Base-by-base conservation (phyloP, 2,113 vertebrate species). In the Crotalus tigris region DNA sequence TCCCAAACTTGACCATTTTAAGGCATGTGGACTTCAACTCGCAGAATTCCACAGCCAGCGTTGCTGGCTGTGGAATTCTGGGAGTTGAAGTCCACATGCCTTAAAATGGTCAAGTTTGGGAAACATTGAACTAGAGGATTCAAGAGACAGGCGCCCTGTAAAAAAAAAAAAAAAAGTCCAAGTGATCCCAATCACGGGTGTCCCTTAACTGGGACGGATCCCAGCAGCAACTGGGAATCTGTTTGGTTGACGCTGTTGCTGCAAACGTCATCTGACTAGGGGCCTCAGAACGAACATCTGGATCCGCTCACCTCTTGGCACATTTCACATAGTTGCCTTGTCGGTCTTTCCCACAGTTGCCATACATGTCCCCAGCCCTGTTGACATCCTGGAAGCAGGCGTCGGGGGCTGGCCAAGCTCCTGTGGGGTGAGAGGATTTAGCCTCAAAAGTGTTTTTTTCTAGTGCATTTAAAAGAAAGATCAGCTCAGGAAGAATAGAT, bases 311-410 rank as follows among this genome's bases (percentile, higher is more conserved):
- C 99, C 97, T 98, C 95, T 97, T 97, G 3, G 97, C 96, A 44
- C 99, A 99, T 57, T 98, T 98, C 94, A 98, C 94, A 1, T 98
- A 99, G 96, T 96, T 96, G 10, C 98, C 98, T 0, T 97, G 95
- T 29, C 96, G 95, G 85, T 99, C 98, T 91, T 97, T 98, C 49
- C 99, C 99, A 0, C 99, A 99, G 97, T 99, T 99, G 33, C 99
- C 99, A 0, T 98, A 98, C 58, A 98, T 97, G 23, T 99, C 98
- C 1, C 99, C 99, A 0, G 98, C 98, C 2, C 98, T 98, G 89
- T 99, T 99, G 95, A 99, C 98, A 0, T 98, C 98, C 94, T 98
- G 97, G 95, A 99, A 99, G 69, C 99, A 99, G 91, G 97, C 98
- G 0, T 98, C 98, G 0, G 98, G 99, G 0, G 99, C 99, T 0